Conservation (phyloP, 2,888 invertebrate species). For the Lycaena phlaeas region DNA sequence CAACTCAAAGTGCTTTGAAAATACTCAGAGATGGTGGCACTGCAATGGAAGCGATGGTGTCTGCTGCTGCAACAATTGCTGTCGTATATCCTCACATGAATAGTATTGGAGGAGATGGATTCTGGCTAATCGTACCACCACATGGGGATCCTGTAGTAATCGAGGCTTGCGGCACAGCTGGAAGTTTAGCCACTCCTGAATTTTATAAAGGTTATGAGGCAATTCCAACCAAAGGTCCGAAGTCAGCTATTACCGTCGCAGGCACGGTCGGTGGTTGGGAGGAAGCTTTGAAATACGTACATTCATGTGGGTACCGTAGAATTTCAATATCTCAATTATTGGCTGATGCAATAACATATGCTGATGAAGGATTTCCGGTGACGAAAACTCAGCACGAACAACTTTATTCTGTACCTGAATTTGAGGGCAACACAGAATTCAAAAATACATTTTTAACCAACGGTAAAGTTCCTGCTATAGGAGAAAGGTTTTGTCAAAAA, state of each 20-base stretch:
- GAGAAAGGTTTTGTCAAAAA: conserved; percentile 43
- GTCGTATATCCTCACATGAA: conserved; percentile 63
- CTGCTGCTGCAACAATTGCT: conserved; percentile 55
- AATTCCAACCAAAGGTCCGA: conserved; percentile 46
- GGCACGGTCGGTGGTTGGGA: conserved; percentile 60
- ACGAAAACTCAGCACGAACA: conserved; percentile 29
- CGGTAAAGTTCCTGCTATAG: conserved; percentile 34
- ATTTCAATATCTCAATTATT: conserved; percentile 38
- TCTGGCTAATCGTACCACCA: conserved; percentile 59
- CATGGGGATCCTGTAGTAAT: conserved; percentile 47
- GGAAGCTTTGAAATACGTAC: conserved; percentile 50
- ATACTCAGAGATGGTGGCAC: conserved; percentile 54
- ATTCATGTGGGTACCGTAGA: conserved; percentile 47
- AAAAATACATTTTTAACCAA: conserved; percentile 33
- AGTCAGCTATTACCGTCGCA: conserved; percentile 50
- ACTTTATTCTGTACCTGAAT: conserved; percentile 13
- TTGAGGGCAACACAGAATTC: conserved; percentile 26
- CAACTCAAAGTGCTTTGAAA: conserved; percentile 49
- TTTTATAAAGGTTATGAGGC: conserved; percentile 33
- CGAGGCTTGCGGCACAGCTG: conserved; percentile 54
- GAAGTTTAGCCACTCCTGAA: conserved; percentile 42
- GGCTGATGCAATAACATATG: conserved; percentile 50
- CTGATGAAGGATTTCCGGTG: conserved; percentile 48
- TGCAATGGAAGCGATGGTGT: conserved; percentile 55
- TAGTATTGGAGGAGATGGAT: conserved; percentile 54